Conservation (phyloP, 1,140 invertebrate genomes). For the Pachypeltis micranthus region DNA sequence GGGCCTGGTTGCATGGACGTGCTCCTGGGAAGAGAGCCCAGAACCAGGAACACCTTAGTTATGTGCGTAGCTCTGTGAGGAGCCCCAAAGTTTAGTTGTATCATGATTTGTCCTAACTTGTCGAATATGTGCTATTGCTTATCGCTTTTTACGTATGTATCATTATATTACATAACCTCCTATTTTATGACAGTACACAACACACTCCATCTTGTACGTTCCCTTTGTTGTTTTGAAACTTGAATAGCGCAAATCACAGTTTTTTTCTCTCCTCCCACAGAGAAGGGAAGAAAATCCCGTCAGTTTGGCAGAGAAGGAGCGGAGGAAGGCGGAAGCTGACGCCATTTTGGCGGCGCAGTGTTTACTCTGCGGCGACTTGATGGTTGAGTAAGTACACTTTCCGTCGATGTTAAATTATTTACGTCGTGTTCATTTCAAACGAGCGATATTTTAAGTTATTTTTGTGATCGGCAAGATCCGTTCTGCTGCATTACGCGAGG, state of each 20-base stretch:
- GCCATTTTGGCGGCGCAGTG: slow-evolving; percentile 84
- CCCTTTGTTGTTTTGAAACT: not conserved
- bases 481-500: no score
- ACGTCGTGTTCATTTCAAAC: no score
- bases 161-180: not conserved
- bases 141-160: not conserved
- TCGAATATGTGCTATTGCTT: not conserved
- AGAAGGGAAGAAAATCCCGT: slow-evolving; percentile 44
- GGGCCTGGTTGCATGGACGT: no score
- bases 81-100: no score
- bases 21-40: no score
- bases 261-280: slow-evolving; percentile 37
- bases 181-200: not conserved
- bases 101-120: no score
- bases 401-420: no score
- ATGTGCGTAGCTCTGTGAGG: no score
- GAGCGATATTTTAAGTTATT: no score
- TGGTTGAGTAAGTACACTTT: slow-evolving; percentile 55
- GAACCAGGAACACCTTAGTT: no score
- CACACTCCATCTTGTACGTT: no score
- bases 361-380: slow-evolving; percentile 82
- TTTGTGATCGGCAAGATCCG: no score
- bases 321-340: slow-evolving; percentile 71
- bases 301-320: slow-evolving; percentile 42
- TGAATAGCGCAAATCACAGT: not conserved